Base-by-base conservation (phyloP, 2,113 vertebrate species). In the Lasiurus borealis region DNA sequence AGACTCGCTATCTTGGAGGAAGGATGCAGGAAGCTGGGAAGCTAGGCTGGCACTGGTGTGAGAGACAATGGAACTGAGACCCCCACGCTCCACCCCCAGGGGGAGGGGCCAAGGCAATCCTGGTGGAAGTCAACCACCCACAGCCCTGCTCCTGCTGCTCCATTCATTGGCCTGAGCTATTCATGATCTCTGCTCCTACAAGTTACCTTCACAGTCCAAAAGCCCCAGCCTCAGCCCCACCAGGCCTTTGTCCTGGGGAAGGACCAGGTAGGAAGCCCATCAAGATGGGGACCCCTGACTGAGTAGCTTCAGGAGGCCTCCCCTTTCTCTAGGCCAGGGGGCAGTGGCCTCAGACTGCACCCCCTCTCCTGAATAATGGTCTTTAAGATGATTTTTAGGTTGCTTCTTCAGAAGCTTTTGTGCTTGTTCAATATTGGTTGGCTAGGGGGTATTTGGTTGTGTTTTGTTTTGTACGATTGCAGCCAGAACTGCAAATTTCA, bases 121-220 rank as follows among this genome's bases (percentile, higher is more conserved):
- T 36, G 68, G 76, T 66, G 66, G 59, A 23, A 64, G 66, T 54
- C n/a, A 75, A 80, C 54, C 78, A 1, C 15, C 29, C 0, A 29
- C 16, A 50, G 83, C 69, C 50, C 81, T 5, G n/a, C 64, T 86
- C 88, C 19, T 31, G 40, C 34, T 46, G 80, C 48, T 54, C 77
- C 73, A 23, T 16, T 93, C 93, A 72, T 81, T 80, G 88, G 50
- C 95, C 91, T 69, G 85, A 97, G 78, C 85, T 66, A 80, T 40
- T 94, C 95, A 93, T 85, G 94, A 93, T 93, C 95, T 96, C 71
- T 84, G 93, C 86, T 71, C 86, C 86, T 71, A 78, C 76, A 27
- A 27, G 12, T 68, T 69, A 73, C 85, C 36, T 71, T 2, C 1
- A 62, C 62, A 27, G 5, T 81, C 91, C 89, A 31, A 71, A 81